phyloP scores from a whole-genome alignment of 2,797 vertebrate genomes.

The Pangasius larnaudii region DNA sequence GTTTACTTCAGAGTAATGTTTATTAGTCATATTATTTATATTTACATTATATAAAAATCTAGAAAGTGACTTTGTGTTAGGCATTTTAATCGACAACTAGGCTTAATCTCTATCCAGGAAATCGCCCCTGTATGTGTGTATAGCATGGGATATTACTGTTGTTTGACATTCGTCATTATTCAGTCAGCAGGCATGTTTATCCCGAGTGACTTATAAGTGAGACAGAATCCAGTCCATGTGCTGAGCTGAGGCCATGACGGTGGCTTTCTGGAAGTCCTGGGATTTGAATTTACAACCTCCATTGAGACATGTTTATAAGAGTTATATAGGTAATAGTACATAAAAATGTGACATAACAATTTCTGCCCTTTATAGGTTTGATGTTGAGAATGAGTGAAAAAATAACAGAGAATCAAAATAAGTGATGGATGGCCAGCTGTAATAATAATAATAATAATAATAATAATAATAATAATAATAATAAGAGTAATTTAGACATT shows the following conservation, averaged over 20 bases:
- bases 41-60: background rate
- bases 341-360: background rate
- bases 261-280: background rate
- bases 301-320: background rate
- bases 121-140: background rate
- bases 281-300: background rate
- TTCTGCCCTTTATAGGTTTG: background rate
- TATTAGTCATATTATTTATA: background rate
- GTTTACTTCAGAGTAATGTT: background rate
- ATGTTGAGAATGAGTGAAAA: background rate
- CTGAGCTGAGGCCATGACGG: background rate
- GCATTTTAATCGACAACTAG: background rate
- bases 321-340: background rate
- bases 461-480: constrained; percentile 6
- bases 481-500: background rate
- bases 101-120: background rate
- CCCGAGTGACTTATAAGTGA: background rate
- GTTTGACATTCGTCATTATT: background rate
- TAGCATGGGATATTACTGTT: background rate
- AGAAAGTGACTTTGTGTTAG: background rate
- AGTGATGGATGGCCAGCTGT: background rate
- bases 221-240: background rate
- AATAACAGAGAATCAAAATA: background rate
- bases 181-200: constrained; percentile 1
- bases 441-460: background rate